These are phyloP conservation scores for Channa striata DNA, from an alignment of 2,797 vertebrate species.

Conservation along the genomic window DNA sequence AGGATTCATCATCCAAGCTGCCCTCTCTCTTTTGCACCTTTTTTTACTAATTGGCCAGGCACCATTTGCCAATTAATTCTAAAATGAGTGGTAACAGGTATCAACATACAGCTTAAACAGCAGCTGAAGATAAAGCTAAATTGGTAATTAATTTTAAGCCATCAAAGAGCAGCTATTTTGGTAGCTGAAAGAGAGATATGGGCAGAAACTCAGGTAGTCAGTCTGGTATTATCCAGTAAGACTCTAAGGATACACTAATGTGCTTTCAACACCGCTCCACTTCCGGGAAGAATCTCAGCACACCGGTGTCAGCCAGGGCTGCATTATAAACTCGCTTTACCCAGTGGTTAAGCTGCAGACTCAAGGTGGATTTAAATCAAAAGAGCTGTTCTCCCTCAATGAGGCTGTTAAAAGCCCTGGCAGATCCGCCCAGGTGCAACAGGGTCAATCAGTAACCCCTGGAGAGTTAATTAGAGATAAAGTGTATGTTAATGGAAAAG, in stretches of 20 bases:
- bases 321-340: conserved; percentile 71
- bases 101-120: conserved; percentile 68
- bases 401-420: conserved; percentile 62
- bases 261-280: conserved; percentile 57
- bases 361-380: conserved; percentile 85
- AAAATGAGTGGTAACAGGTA: conserved; percentile 64
- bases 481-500: conserved; percentile 65
- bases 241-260: conserved; percentile 65
- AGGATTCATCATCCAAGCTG: conserved; percentile 63
- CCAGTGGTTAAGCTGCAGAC: conserved; percentile 75
- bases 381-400: conserved; percentile 69
- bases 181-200: conserved; percentile 67
- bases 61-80: conserved; percentile 70
- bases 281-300: conserved; percentile 73
- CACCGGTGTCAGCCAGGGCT: conserved; percentile 67
- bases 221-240: conserved; percentile 75
- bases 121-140: conserved; percentile 75
- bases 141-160: conserved; percentile 82
- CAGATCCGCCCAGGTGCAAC: conserved; percentile 76
- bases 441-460: conserved; percentile 80
- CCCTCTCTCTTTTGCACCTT: conserved; percentile 40
- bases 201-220: conserved; percentile 77
- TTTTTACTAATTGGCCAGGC: conserved; percentile 68
- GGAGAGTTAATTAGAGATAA: conserved; percentile 83
- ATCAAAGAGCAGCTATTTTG: conserved; percentile 79